These are phyloP conservation scores for Lytechinus variegatus DNA, from an alignment of 35 echinoderm and acorn worm species.

Conservation along the genomic window DNA sequence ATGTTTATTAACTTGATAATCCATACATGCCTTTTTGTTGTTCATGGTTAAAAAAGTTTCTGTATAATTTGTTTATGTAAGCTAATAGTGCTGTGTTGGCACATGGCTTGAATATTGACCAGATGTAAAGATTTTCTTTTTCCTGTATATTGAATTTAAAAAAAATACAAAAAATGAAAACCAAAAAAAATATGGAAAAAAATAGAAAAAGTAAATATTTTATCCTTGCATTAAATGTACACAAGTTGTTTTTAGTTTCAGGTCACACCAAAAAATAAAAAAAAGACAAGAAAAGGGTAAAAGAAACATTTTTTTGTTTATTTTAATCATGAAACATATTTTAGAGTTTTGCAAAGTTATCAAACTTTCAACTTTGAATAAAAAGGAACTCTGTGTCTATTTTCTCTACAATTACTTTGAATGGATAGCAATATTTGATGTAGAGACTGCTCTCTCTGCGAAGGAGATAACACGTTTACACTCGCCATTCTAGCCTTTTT, in stretches of 20 bases:
- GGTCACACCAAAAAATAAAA: not conserved
- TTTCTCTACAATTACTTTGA: slow-evolving; percentile 19
- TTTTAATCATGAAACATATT: slow-evolving; percentile 1
- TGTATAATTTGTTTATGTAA: slow-evolving; percentile 21
- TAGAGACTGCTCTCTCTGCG: not conserved
- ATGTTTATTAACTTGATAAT: not conserved
- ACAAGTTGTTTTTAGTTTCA: slow-evolving; percentile 2
- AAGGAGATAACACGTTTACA: not conserved
- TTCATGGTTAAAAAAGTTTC: not conserved
- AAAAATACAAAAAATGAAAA: not conserved
- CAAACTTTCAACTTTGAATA: not conserved
- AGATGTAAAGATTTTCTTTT: slow-evolving; percentile 33
- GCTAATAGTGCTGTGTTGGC: not conserved
- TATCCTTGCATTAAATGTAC: slow-evolving; percentile 24
- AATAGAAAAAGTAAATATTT: slow-evolving; percentile 29
- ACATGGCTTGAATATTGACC: slow-evolving; percentile 12
- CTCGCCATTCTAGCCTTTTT: slow-evolving; percentile 39
- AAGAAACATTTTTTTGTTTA: not conserved
- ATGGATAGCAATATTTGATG: slow-evolving; percentile 8
- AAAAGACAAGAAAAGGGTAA: not conserved
- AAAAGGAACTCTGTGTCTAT: not conserved
- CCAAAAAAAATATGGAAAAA: not conserved
- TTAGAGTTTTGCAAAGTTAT: not conserved
- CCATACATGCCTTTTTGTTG: not conserved
- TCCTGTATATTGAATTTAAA: not conserved